A percentile compares a stretch with the other conserved stretches of the same genome.
Conservation (phyloP, 2,113 vertebrate species). For the Clarias gariepinus region DNA sequence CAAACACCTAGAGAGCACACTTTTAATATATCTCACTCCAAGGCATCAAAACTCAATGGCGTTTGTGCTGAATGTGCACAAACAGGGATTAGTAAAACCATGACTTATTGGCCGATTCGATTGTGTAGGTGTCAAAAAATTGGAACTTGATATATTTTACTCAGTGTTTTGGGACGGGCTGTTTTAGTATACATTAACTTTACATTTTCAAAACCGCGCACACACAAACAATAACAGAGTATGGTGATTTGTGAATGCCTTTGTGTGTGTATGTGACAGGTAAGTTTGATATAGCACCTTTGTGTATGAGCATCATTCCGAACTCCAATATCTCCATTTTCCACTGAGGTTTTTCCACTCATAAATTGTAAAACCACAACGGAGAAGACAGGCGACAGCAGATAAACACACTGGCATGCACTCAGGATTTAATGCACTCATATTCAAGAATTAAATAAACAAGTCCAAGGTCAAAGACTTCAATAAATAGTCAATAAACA, state of each 20-base stretch:
- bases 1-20: slow-evolving; percentile 23
- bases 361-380: background rate
- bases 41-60: slow-evolving; percentile 27
- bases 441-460: slow-evolving; percentile 11
- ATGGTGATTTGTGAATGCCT: background rate
- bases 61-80: slow-evolving; percentile 41
- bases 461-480: background rate
- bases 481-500: slow-evolving; percentile 20
- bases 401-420: background rate
- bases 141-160: slow-evolving; percentile 28
- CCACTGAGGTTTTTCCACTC: slow-evolving; percentile 5
- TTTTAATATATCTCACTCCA: slow-evolving; percentile 34
- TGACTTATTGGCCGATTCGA: slow-evolving; percentile 42
- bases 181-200: background rate
- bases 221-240: background rate
- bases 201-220: background rate
- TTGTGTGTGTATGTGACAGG: background rate
- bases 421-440: slow-evolving; percentile 9
- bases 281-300: slow-evolving; percentile 15
- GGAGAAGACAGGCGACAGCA: background rate
- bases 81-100: slow-evolving; percentile 36
- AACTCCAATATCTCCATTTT: slow-evolving; percentile 17
- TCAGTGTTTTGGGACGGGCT: slow-evolving; percentile 21
- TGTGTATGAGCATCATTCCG: slow-evolving; percentile 11
- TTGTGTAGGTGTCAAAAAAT: slow-evolving; percentile 39